These are phyloP conservation scores for Ceratosolen solmsi DNA, from an alignment of 1,140 invertebrate species.

Conservation along the genomic window DNA sequence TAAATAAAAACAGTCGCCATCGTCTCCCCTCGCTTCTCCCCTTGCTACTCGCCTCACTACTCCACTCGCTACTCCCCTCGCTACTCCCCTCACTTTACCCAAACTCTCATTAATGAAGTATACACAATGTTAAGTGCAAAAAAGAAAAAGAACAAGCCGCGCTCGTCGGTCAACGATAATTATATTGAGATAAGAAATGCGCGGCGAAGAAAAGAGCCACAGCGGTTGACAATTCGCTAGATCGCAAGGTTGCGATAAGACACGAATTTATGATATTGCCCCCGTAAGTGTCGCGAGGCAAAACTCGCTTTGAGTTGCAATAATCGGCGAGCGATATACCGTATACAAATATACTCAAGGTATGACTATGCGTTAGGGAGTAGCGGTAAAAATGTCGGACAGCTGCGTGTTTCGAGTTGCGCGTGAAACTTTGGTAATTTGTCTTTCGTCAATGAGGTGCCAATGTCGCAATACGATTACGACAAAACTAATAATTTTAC, in stretches of 20 bases:
- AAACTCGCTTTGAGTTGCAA: neutral
- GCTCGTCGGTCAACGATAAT: slow-evolving; percentile 4
- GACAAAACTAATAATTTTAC: neutral
- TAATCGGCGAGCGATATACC: neutral
- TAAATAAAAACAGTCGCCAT: neutral
- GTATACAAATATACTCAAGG: too few species aligned
- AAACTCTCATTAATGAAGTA: neutral
- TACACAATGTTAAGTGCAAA: neutral
- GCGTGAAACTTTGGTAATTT: neutral
- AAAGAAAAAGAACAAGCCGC: neutral
- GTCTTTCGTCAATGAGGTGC: neutral
- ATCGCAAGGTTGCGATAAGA: slow-evolving; percentile 31
- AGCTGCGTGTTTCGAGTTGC: neutral
- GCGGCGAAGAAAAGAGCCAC: neutral
- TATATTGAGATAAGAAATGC: slow-evolving; percentile 22
- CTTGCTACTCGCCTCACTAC: neutral
- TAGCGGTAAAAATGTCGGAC: neutral
- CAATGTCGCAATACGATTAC: neutral
- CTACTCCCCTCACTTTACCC: too few species aligned
- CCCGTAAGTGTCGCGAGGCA: slow-evolving; percentile 5
- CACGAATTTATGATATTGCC: slow-evolving; percentile 30
- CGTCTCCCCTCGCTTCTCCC: neutral
- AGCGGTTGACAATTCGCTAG: slow-evolving; percentile 16
- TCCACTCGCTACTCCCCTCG: too few species aligned
- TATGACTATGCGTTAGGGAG: neutral